Evolutionary conservation across 2,888 invertebrate genomes (phyloP), one percentile per base, ranked within the genome.

Genomic region (Magallana nippona): DNA sequence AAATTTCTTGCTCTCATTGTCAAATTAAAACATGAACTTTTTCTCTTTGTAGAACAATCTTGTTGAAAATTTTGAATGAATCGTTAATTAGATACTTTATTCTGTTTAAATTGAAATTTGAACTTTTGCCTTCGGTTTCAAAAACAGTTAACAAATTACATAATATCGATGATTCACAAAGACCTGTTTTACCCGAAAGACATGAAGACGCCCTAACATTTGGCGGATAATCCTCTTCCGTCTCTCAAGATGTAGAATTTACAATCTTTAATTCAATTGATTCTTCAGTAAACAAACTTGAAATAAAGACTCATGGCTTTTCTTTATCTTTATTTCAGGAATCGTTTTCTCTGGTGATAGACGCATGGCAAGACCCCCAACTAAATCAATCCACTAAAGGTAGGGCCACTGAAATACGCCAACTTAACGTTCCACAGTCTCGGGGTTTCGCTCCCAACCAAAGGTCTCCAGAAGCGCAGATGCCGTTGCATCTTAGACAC

Each of bases 321-420:
- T 57, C 44, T 78, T 62, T 8, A 80, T 82, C 82, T 84, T 44
- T 79, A 82, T 89, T 90, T 44, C 97, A 98, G 98, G 98, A 98
- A 92, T 97, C 98, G 92, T 98, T 98, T 95, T 98, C 98, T 92
- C 96, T 98, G 94, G 98, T 98, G 94, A 97, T 98, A 92, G 98
- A 99, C 95, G 98, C 98, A 93, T 98, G 97, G 97, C 98, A 98
- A 95, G 97, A 97, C 63, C 78, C 85, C 8, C 85, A 88, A 10
- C 85, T 87, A 10, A 86, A 90, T 55, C 83, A 86, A 44, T 88
- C 90, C 62, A 82, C 86, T n/a, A 79, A 85, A 82, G 92, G 92
- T 92, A 87, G 83, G 88, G 62, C 13, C 56, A 55, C 19, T 15
- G 57, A 56, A 19, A 44, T 60, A 60, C 17, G 60, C n/a, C n/a